These are phyloP conservation scores for Microcebus jonahi DNA, from an alignment of 2,113 vertebrate genomes.

Conservation along the genomic window DNA sequence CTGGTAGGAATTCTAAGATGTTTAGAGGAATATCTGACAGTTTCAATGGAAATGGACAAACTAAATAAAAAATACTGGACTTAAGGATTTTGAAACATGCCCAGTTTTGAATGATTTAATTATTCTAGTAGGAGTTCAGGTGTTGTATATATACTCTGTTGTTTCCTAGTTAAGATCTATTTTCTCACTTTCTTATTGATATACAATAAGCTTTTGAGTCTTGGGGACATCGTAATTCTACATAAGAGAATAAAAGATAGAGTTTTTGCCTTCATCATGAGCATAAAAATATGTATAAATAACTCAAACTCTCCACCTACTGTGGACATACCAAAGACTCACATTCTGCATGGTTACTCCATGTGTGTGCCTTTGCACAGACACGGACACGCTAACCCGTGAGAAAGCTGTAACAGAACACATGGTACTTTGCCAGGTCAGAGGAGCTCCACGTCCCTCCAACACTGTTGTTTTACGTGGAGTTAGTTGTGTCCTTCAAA, in stretches of 20 bases:
- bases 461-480: no score
- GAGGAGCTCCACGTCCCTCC: not conserved
- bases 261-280: not conserved
- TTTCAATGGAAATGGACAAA: not conserved
- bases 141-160: not conserved
- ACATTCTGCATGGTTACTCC: fast-evolving
- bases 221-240: not conserved
- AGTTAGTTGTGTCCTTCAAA: not conserved
- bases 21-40: not conserved
- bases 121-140: not conserved
- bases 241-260: not conserved
- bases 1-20: not conserved
- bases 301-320: not conserved
- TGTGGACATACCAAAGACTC: not conserved
- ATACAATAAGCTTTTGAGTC: not conserved
- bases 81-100: not conserved
- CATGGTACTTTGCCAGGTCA: fast-evolving
- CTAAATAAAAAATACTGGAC: not conserved
- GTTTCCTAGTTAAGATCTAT: not conserved
- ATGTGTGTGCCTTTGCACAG: fast-evolving
- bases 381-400: fast-evolving
- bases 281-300: not conserved
- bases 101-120: not conserved
- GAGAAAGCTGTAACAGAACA: not conserved
- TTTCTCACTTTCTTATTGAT: not conserved